phyloP scores from a whole-genome alignment of 2,113 vertebrate genomes.

The Gadus macrocephalus region DNA sequence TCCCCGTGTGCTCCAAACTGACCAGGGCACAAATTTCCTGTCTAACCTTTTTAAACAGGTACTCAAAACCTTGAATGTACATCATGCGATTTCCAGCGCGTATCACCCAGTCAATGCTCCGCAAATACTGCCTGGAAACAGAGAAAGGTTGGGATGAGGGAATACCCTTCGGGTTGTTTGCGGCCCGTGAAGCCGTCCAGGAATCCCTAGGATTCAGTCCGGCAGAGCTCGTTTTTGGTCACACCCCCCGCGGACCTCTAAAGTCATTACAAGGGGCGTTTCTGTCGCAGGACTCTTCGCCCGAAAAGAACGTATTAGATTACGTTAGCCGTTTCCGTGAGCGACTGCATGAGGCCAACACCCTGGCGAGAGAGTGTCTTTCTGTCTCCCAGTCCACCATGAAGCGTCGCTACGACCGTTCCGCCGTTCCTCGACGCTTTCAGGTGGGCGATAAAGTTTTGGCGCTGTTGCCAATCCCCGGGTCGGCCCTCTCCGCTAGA shows the following conservation, averaged over 20 bases:
- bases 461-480: conserved; percentile 5
- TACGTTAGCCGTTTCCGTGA: too few relatives aligned
- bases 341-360: too few relatives aligned
- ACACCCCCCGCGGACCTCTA: too few relatives aligned
- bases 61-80: neutral
- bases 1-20: neutral
- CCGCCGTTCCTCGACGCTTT: too few relatives aligned
- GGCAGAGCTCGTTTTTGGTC: neutral
- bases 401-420: too few relatives aligned
- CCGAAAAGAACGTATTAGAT: too few relatives aligned
- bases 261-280: too few relatives aligned
- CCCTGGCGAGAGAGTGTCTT: too few relatives aligned
- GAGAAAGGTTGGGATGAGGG: neutral
- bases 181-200: neutral
- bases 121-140: neutral
- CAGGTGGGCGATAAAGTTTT: neutral
- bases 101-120: neutral
- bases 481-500: neutral
- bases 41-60: neutral
- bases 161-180: neutral
- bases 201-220: neutral
- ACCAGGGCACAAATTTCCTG: neutral
- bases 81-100: neutral
- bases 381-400: too few relatives aligned
- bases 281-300: too few relatives aligned